Evolutionary conservation across 2,797 vertebrate species (phyloP).

Genomic region (Brotogeris chrysoptera): DNA sequence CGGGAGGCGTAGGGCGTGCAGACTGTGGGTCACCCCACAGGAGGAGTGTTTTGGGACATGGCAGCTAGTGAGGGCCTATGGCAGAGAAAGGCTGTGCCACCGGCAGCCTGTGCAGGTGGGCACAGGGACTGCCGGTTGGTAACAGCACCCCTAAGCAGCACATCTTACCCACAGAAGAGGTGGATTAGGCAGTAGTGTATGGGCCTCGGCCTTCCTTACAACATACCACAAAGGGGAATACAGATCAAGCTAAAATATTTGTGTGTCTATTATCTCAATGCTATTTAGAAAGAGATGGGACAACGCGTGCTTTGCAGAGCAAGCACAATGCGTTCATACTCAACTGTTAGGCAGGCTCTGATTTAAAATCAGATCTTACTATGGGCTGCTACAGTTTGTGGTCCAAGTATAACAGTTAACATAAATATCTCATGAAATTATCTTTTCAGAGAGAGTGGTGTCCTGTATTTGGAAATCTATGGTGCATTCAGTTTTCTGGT

Average conservation of each 20-base stretch:
- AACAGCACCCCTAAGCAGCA: background rate
- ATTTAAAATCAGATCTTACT: background rate
- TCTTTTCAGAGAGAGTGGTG: background rate
- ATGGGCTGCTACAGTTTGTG: background rate
- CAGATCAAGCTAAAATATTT: background rate
- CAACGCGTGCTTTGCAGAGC: background rate
- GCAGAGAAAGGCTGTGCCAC: background rate
- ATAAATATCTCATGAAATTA: background rate
- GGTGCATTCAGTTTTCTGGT: background rate
- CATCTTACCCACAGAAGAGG: background rate
- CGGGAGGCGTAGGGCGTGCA: background rate
- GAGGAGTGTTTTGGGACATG: background rate
- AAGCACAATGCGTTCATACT: background rate
- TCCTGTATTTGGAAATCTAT: background rate
- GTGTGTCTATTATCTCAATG: background rate
- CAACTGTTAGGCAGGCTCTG: background rate
- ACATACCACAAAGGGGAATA: background rate
- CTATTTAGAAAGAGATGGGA: background rate
- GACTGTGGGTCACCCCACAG: background rate
- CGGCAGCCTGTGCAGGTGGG: fast-evolving
- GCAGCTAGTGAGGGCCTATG: background rate
- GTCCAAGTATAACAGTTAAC: background rate
- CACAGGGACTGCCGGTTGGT: background rate
- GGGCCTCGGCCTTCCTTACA: background rate
- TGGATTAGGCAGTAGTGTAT: background rate